Conservation (phyloP, 64 coral and sea anemone genomes). For the Acropora yongei region DNA sequence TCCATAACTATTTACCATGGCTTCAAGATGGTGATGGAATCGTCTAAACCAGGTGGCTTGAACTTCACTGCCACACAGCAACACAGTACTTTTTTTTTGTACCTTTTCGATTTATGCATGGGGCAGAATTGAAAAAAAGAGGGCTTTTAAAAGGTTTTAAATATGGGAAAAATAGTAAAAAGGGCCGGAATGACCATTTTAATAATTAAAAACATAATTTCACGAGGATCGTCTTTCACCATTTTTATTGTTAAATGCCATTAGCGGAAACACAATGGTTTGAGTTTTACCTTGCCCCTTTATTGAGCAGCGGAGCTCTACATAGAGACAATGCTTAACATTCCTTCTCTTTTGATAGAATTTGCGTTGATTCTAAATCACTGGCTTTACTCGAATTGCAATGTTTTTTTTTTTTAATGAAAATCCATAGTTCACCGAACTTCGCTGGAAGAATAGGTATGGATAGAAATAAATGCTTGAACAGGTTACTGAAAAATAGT, state of each 20-base stretch:
- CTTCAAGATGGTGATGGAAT: neutral
- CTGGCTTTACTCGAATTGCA: neutral
- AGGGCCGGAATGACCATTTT: neutral
- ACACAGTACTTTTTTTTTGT: neutral
- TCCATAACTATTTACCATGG: neutral
- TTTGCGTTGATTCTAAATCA: neutral
- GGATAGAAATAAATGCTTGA: neutral
- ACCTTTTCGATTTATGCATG: neutral
- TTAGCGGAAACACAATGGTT: conserved; percentile 1
- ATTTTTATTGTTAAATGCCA: neutral
- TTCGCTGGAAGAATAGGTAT: neutral
- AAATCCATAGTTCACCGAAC: neutral
- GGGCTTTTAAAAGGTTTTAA: neutral
- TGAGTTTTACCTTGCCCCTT: neutral
- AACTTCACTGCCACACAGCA: neutral
- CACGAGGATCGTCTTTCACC: neutral
- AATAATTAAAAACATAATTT: neutral
- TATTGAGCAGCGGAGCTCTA: neutral
- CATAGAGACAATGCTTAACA: neutral
- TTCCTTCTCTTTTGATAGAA: neutral
- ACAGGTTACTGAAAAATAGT: conserved; percentile 1
- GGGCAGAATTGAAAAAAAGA: neutral
- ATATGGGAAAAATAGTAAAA: neutral
- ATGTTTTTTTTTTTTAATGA: neutral
- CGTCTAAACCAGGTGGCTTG: neutral